Evolutionary conservation across 2,888 invertebrate genomes (phyloP).

Genomic region (Drosophila tanythrix): DNA sequence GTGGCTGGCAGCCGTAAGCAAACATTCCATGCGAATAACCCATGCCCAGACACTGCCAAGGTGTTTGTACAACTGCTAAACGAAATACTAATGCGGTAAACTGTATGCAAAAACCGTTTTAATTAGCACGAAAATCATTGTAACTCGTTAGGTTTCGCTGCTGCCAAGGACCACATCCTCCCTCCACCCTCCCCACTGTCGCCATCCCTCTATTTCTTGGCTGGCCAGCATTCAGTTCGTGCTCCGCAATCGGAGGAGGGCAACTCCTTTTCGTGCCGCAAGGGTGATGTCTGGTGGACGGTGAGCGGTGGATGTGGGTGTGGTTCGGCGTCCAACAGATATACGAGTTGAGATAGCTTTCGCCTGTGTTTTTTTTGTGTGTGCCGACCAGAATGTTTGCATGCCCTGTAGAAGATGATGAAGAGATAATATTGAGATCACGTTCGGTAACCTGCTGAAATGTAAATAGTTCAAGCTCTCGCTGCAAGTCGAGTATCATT

Average conservation of each 20-base stretch:
- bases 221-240: slow-evolving; percentile 27
- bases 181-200: not conserved
- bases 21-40: slow-evolving; percentile 49
- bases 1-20: slow-evolving; percentile 34
- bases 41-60: slow-evolving; percentile 54
- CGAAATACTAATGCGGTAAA: slow-evolving; percentile 81
- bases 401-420: slow-evolving; percentile 69
- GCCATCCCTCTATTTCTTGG: slow-evolving; percentile 20
- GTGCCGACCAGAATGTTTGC: slow-evolving; percentile 36
- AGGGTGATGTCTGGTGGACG: not conserved
- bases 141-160: slow-evolving; percentile 76
- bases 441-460: slow-evolving; percentile 77
- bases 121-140: slow-evolving; percentile 81
- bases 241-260: slow-evolving; percentile 17
- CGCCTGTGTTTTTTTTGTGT: slow-evolving; percentile 18
- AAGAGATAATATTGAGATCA: slow-evolving; percentile 82
- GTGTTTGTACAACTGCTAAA: slow-evolving; percentile 76
- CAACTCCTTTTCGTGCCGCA: slow-evolving; percentile 29
- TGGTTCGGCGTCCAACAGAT: slow-evolving; percentile 2
- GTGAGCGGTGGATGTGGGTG: not conserved
- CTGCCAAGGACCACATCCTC: slow-evolving; percentile 4
- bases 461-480: slow-evolving; percentile 60
- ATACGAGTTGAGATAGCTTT: slow-evolving; percentile 15
- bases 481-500: slow-evolving; percentile 25
- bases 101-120: slow-evolving; percentile 82